A percentile compares a stretch with the other conserved stretches of the same genome.
These are phyloP conservation scores for Spinus olivaceus DNA, from an alignment of 2,797 vertebrate species.

Conservation along the genomic window DNA sequence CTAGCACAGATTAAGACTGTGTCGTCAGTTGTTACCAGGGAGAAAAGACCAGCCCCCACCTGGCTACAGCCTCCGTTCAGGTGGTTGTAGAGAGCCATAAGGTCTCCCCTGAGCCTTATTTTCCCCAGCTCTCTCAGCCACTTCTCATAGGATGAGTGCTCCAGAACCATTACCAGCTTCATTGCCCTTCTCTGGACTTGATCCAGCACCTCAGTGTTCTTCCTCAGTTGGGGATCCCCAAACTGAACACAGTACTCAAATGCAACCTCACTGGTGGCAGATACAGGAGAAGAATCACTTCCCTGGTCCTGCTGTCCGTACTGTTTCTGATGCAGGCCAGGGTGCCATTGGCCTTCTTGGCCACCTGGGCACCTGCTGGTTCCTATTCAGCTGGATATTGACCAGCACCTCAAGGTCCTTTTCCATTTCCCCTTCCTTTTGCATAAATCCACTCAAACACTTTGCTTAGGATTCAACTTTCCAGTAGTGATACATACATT, in stretches of 20 bases:
- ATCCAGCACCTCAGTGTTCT: neutral
- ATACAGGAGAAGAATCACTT: neutral
- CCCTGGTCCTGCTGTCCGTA: neutral
- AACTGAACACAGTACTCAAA: neutral
- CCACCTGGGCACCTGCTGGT: neutral
- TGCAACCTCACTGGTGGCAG: rapidly evolving
- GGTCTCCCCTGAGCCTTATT: neutral
- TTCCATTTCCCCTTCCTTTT: neutral
- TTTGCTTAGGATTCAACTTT: neutral
- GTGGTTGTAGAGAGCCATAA: neutral
- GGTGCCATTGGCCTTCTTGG: neutral
- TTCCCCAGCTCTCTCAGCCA: neutral
- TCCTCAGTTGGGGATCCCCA: neutral
- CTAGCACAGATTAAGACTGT: neutral
- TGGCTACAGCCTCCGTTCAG: neutral
- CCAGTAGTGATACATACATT: neutral
- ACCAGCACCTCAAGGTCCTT: neutral
- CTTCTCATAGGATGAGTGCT: neutral
- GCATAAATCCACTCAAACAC: neutral
- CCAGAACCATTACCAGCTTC: neutral
- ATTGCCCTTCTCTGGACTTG: neutral
- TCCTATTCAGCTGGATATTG: neutral
- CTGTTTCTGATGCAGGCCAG: neutral
- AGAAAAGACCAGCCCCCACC: neutral
- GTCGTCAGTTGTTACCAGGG: neutral